A percentile compares a stretch with the other conserved stretches of the same genome.
Evolutionary conservation across 2,888 invertebrate genomes (phyloP).

Genomic region (Emesis russula): DNA sequence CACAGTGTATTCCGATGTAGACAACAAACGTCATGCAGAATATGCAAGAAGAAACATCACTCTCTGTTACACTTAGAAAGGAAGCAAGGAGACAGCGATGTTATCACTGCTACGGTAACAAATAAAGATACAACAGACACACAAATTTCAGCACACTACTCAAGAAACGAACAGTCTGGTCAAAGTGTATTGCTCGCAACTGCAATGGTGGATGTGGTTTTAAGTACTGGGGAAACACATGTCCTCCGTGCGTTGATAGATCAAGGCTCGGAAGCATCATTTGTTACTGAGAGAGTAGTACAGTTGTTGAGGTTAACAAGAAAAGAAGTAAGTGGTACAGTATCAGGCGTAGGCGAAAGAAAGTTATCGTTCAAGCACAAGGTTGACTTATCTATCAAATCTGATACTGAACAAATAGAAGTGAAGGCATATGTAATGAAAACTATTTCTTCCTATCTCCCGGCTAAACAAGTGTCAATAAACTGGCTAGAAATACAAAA

Average conservation of each 20-base stretch:
- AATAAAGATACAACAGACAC: not conserved
- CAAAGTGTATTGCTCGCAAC: conserved; percentile 29
- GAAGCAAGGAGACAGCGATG: conserved; percentile 20
- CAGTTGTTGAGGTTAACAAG: conserved; percentile 70
- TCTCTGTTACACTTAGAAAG: conserved; percentile 62
- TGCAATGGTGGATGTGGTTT: conserved; percentile 65
- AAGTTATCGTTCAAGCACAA: conserved; percentile 62
- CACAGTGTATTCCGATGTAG: conserved; percentile 59
- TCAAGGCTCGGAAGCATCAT: conserved; percentile 86
- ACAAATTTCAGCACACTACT: conserved; percentile 14
- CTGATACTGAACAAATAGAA: conserved; percentile 41
- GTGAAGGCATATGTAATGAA: conserved; percentile 67
- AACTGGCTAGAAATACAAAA: conserved; percentile 62
- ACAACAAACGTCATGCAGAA: conserved; percentile 63
- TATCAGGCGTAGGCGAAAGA: conserved; percentile 80
- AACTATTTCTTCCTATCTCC: conserved; percentile 62
- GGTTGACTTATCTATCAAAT: conserved; percentile 54
- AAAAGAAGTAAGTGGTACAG: conserved; percentile 68
- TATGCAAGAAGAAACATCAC: conserved; percentile 70
- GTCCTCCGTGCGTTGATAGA: conserved; percentile 81
- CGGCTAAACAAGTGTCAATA: conserved; percentile 52
- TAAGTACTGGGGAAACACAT: conserved; percentile 62
- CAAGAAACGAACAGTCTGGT: conserved; percentile 20
- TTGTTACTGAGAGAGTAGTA: conserved; percentile 74
- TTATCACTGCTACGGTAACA: not conserved